Evolutionary conservation across 2,797 vertebrate genomes (phyloP).

Genomic region (Melanotaenia nigrans): DNA sequence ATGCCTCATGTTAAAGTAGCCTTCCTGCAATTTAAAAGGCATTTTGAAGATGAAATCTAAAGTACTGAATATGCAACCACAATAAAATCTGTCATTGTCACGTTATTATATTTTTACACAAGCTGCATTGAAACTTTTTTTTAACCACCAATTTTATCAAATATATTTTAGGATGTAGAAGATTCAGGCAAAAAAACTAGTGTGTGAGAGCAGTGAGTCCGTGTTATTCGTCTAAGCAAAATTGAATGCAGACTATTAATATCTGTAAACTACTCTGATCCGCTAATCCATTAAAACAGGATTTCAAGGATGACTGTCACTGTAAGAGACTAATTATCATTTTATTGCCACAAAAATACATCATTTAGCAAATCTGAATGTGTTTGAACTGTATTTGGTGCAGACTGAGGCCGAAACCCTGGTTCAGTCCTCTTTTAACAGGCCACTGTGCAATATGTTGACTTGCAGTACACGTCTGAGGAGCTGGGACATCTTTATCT

Average conservation of each 20-base stretch:
- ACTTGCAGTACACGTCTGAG: slow-evolving; percentile 18
- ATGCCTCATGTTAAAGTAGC: neutral
- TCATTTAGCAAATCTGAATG: slow-evolving; percentile 35
- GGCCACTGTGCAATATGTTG: neutral
- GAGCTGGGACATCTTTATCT: slow-evolving; percentile 25
- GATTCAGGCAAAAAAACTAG: neutral
- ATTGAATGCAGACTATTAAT: slow-evolving; percentile 43
- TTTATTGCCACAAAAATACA: slow-evolving; percentile 51
- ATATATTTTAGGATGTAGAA: slow-evolving; percentile 7
- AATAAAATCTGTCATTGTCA: neutral
- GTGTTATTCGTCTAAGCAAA: slow-evolving; percentile 18
- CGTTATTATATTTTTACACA: neutral
- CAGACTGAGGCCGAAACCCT: slow-evolving; percentile 6
- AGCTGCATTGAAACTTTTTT: neutral
- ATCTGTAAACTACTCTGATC: slow-evolving; percentile 27
- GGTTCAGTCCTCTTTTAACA: slow-evolving; percentile 14
- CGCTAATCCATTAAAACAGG: slow-evolving; percentile 50
- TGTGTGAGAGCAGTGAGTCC: neutral
- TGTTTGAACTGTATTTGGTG: slow-evolving; percentile 18
- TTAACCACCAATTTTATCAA: neutral
- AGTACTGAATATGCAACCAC: neutral
- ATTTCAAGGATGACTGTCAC: slow-evolving; percentile 52
- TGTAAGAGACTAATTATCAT: slow-evolving; percentile 49
- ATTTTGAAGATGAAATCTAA: neutral
- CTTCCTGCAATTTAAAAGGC: neutral